A percentile compares a stretch with the other conserved stretches of the same genome.
phyloP scores from a whole-genome alignment of 2,113 vertebrate genomes.

The Alexandromys fortis region DNA sequence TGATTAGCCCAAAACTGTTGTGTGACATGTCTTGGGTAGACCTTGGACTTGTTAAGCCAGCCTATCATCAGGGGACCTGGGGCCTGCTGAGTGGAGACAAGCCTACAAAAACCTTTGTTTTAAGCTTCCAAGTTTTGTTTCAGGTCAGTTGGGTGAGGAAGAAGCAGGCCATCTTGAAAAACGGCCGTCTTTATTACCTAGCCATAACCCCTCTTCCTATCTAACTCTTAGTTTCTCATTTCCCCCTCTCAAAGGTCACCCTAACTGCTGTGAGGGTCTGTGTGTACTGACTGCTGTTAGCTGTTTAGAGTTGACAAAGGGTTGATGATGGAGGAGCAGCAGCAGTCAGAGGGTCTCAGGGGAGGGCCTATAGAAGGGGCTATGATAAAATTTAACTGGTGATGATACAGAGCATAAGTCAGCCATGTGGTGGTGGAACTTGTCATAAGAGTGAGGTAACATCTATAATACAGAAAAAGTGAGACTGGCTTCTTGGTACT shows the following conservation, averaged over 20 bases:
- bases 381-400: neutral
- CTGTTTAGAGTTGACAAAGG: neutral
- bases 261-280: neutral
- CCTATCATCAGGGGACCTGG: neutral
- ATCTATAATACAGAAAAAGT: neutral
- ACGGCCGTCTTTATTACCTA: neutral
- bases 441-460: neutral
- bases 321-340: neutral
- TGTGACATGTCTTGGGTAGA: neutral
- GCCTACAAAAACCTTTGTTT: neutral
- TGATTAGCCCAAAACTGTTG: neutral
- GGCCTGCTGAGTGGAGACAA: neutral
- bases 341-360: neutral
- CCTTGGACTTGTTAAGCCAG: neutral
- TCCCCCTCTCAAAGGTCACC: neutral
- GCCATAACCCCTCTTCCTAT: neutral
- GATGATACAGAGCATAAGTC: neutral
- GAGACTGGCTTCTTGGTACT: too few species aligned
- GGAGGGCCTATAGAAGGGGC: neutral
- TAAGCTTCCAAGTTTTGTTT: neutral
- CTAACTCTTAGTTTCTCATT: neutral
- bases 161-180: neutral
- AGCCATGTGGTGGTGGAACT: neutral
- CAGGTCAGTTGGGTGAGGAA: neutral
- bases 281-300: neutral